Percentiles rank a stretch among this genome's conserved stretches.
Evolutionary conservation across 2,113 vertebrate species (phyloP).

Genomic region (Phalacrocorax brasilianus): DNA sequence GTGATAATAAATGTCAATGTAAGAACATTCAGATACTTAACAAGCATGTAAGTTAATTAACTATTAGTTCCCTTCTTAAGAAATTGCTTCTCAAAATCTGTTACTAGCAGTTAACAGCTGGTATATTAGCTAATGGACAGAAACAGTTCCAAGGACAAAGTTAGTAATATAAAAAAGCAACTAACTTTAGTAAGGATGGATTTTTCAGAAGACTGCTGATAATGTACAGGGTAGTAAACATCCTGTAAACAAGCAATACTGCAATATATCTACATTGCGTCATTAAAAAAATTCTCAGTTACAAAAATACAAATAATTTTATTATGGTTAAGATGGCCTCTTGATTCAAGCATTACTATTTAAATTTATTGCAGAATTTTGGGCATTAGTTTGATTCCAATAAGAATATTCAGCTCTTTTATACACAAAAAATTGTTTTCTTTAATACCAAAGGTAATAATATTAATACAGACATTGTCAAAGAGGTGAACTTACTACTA

Average conservation of each 20-base stretch:
- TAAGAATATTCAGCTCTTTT: not conserved
- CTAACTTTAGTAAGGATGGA: not conserved
- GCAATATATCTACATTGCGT: not conserved
- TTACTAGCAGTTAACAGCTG: slow-evolving; percentile 4
- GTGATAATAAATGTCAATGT: not conserved
- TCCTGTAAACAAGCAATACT: not conserved
- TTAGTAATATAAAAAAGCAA: not conserved
- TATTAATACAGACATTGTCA: not conserved
- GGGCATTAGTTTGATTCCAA: not conserved
- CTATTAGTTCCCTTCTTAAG: not conserved
- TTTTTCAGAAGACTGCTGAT: not conserved
- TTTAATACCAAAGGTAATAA: not conserved
- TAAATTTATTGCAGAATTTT: not conserved
- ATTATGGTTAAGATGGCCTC: not conserved
- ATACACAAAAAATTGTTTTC: not conserved
- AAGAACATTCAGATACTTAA: slow-evolving; percentile 14
- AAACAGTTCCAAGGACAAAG: not conserved
- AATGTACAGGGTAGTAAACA: not conserved
- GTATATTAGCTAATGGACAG: not conserved
- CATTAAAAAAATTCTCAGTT: not conserved
- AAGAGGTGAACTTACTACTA: not conserved
- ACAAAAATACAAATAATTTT: not conserved
- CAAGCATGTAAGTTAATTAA: not conserved
- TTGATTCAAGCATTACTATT: not conserved
- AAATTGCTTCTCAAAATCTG: slow-evolving; percentile 6